Percentiles rank a stretch among this genome's conserved stretches.
Conservation (phyloP, 2,797 vertebrate genomes). For the Lagodon rhomboides region DNA sequence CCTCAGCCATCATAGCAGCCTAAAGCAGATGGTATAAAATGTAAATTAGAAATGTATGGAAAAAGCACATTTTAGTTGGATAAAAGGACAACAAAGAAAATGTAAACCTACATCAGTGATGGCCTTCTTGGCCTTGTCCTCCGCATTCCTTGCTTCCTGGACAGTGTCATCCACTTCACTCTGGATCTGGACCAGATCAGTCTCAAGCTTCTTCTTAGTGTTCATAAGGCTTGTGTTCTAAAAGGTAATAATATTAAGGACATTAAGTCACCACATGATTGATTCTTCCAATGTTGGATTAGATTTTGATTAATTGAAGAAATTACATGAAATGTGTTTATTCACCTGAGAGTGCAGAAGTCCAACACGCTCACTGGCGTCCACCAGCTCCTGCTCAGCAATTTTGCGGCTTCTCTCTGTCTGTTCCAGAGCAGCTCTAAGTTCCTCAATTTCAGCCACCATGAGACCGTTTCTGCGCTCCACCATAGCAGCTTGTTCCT, state of each 20-base stretch:
- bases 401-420: conserved; percentile 87
- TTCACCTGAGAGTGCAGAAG: conserved; percentile 85
- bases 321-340: not conserved
- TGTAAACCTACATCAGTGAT: conserved; percentile 88
- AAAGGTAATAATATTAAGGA: not conserved
- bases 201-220: conserved; percentile 90
- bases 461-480: conserved; percentile 90
- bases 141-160: conserved; percentile 92
- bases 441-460: conserved; percentile 90
- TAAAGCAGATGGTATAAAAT: conserved; percentile 37
- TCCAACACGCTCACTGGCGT: conserved; percentile 88
- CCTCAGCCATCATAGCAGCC: conserved; percentile 94
- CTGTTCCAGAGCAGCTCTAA: conserved; percentile 89
- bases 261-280: not conserved
- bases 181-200: conserved; percentile 88
- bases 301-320: not conserved
- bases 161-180: conserved; percentile 89
- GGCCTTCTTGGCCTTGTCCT: conserved; percentile 94
- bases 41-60: not conserved
- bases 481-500: conserved; percentile 91
- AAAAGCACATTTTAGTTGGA: accelerated
- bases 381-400: conserved; percentile 90
- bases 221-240: conserved; percentile 89
- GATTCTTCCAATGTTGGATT: no score
- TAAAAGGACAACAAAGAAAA: accelerated